phyloP scores from a whole-genome alignment of 2,113 vertebrate genomes.

The Salvelinus sp. region DNA sequence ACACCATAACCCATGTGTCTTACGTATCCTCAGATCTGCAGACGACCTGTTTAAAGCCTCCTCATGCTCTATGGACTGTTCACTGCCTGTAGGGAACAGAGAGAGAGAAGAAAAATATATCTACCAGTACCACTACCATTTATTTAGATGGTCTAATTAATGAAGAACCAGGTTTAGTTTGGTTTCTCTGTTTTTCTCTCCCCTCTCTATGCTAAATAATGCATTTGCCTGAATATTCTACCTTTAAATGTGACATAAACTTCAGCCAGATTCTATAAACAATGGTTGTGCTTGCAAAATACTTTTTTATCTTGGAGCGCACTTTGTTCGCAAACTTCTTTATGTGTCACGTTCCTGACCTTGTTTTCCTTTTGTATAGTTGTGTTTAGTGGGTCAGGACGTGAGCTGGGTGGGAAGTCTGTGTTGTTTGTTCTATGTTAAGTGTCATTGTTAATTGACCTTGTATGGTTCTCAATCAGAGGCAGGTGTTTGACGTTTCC shows the following conservation, averaged over 20 bases:
- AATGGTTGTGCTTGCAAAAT: slow-evolving; percentile 53
- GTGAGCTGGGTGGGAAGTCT: too few relatives aligned
- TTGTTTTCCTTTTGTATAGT: too few relatives aligned
- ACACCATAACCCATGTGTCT: slow-evolving; percentile 80
- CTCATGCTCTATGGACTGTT: slow-evolving; percentile 93
- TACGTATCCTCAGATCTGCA: slow-evolving; percentile 93
- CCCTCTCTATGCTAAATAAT: too few relatives aligned
- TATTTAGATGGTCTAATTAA: background rate
- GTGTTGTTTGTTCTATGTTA: too few relatives aligned
- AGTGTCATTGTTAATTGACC: too few relatives aligned
- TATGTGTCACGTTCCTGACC: slow-evolving; percentile 29
- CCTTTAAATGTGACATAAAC: too few relatives aligned
- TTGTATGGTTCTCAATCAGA: too few relatives aligned
- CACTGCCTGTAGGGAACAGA: slow-evolving; percentile 78
- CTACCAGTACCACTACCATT: background rate
- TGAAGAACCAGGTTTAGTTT: background rate
- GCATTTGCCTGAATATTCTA: too few relatives aligned
- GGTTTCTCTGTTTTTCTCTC: too few relatives aligned
- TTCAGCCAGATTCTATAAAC: too few relatives aligned
- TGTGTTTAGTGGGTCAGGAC: too few relatives aligned
- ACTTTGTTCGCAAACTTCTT: slow-evolving; percentile 88
- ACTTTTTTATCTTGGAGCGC: slow-evolving; percentile 88
- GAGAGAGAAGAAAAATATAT: background rate
- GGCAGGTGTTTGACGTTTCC: too few relatives aligned
- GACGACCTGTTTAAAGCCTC: slow-evolving; percentile 92